Percentiles rank a stretch among this genome's conserved stretches.
These are phyloP conservation scores for Anastatus disparis DNA, from an alignment of 1,140 invertebrate genomes.

Conservation along the genomic window DNA sequence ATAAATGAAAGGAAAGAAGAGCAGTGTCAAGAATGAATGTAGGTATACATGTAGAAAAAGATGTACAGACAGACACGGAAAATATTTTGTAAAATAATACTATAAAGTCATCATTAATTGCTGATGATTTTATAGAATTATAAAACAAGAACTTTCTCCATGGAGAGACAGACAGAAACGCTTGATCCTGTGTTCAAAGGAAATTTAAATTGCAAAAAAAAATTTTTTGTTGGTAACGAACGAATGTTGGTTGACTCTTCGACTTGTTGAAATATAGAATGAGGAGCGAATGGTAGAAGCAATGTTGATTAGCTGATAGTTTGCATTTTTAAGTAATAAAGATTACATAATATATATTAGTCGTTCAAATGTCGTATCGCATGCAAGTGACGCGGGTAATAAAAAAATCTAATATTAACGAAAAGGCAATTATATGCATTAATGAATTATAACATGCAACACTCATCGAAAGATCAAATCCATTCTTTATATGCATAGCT, in stretches of 20 bases:
- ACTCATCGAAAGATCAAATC: conserved; percentile 47
- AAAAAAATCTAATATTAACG: neutral
- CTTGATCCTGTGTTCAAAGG: conserved; percentile 64
- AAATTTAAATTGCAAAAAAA: conserved; percentile 37
- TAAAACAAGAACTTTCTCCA: neutral
- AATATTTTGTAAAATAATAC: neutral
- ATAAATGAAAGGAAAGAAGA: conserved; percentile 3
- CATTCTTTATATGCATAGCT: conserved; percentile 35
- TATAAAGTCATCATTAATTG: neutral
- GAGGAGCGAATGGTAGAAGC: neutral
- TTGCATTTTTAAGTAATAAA: neutral
- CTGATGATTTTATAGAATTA: neutral
- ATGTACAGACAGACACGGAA: neutral
- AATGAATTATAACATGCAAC: conserved; percentile 46
- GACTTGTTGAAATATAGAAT: neutral
- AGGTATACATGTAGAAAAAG: neutral
- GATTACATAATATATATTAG: neutral
- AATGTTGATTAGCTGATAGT: neutral
- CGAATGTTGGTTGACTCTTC: neutral
- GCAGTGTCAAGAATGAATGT: neutral
- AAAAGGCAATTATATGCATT: conserved; percentile 2
- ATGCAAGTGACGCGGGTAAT: neutral
- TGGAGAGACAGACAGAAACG: conserved; percentile 45
- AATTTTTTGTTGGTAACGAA: neutral
- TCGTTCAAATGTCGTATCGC: neutral